Conservation (phyloP, 2,888 invertebrate genomes). For the Cheiracanthium punctorium region DNA sequence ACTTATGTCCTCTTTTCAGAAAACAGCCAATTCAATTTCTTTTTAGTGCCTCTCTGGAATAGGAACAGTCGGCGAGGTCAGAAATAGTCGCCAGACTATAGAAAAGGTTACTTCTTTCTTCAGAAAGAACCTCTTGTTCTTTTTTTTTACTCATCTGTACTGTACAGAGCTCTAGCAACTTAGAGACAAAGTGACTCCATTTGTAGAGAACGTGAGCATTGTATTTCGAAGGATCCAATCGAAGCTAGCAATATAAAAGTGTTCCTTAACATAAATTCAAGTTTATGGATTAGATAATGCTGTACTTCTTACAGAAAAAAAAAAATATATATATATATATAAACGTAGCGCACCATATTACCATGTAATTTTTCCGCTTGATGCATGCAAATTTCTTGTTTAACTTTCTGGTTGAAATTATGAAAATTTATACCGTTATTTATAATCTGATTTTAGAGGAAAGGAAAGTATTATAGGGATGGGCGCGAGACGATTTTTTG, state of each 20-base stretch:
- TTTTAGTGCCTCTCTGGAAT: slow-evolving; percentile 25
- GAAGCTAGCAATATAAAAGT: not conserved
- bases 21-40: slow-evolving; percentile 40
- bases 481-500: too few relatives aligned
- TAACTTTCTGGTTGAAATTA: too few relatives aligned
- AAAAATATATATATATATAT: too few relatives aligned
- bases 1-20: slow-evolving; percentile 21
- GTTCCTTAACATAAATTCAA: too few relatives aligned
- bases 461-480: too few relatives aligned
- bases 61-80: slow-evolving; percentile 8
- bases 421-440: too few relatives aligned
- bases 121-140: not conserved
- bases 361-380: too few relatives aligned
- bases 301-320: too few relatives aligned
- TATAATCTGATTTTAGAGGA: too few relatives aligned
- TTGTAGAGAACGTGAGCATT: not conserved
- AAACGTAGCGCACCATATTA: too few relatives aligned
- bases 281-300: too few relatives aligned
- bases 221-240: not conserved
- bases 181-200: not conserved
- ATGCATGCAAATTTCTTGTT: too few relatives aligned
- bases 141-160: not conserved
- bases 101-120: not conserved
- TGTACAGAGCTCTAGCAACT: not conserved
- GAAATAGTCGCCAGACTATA: slow-evolving; percentile 19